Conservation (phyloP, 2,888 invertebrate genomes). For the Autographa gamma region DNA sequence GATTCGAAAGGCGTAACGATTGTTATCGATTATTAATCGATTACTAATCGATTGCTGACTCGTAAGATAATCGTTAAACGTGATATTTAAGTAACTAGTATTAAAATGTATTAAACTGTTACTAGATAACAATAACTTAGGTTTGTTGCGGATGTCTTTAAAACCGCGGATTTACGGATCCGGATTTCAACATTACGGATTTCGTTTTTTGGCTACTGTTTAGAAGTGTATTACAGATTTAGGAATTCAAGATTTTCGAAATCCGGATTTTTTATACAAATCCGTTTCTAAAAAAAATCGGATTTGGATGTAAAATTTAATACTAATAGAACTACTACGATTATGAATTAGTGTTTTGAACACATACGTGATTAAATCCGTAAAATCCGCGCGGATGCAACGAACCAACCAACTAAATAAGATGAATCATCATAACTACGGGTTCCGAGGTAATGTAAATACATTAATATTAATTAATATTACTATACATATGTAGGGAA, state of each 20-base stretch:
- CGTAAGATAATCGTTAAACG: slow-evolving; percentile 21
- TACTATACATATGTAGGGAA: slow-evolving; percentile 22
- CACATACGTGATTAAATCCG: neutral
- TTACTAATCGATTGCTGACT: slow-evolving; percentile 14
- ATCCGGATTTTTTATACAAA: no score
- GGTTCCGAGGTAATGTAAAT: slow-evolving; percentile 27
- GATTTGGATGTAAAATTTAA: no score
- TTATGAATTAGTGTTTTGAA: neutral
- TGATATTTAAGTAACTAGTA: slow-evolving; percentile 51
- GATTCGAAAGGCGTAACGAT: slow-evolving; percentile 7
- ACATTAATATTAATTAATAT: slow-evolving; percentile 5
- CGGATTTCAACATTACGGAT: neutral
- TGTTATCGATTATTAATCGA: slow-evolving; percentile 20
- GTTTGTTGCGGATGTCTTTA: neutral
- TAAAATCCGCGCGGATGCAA: neutral
- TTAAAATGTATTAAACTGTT: slow-evolving; percentile 19
- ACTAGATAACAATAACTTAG: neutral
- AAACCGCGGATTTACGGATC: neutral
- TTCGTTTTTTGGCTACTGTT: no score
- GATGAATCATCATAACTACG: neutral
- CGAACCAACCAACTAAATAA: neutral
- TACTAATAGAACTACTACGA: no score
- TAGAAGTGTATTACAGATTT: no score
- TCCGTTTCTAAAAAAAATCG: no score
- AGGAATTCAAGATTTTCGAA: no score